Evolutionary conservation across 2,113 vertebrate species (phyloP).

Genomic region (Heloderma charlesbogerti): DNA sequence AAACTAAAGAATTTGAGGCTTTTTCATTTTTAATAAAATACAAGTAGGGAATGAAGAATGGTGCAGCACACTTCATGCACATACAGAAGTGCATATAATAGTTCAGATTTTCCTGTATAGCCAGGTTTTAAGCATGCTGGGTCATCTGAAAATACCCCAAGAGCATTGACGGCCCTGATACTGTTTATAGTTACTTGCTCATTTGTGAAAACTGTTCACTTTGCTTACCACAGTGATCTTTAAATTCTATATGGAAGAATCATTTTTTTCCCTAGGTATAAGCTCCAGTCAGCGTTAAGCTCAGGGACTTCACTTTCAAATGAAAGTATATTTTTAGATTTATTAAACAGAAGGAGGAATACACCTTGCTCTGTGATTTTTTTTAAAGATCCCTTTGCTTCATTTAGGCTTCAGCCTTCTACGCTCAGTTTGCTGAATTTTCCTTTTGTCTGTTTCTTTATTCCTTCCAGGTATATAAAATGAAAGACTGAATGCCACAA

Average conservation of each 20-base stretch:
- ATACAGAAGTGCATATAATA: neutral
- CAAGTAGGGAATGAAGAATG: too few relatives aligned
- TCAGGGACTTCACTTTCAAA: slow-evolving; percentile 2
- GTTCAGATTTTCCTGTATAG: neutral
- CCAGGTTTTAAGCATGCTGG: slow-evolving; percentile 14
- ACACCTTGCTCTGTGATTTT: neutral
- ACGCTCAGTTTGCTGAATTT: neutral
- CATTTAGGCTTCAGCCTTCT: neutral
- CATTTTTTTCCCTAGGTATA: neutral
- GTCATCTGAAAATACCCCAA: neutral
- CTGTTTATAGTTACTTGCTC: neutral
- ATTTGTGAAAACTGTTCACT: slow-evolving; percentile 17
- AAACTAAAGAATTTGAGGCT: neutral
- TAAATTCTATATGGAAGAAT: neutral
- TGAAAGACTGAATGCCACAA: neutral
- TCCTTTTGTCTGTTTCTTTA: neutral
- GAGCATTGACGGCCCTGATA: neutral
- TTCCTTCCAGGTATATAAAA: neutral
- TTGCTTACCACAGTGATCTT: neutral
- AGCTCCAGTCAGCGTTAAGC: neutral
- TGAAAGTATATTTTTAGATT: neutral
- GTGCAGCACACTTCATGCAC: too few relatives aligned
- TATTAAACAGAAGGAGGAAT: neutral
- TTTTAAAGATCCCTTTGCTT: neutral
- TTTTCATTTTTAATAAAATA: neutral